phyloP scores from a whole-genome alignment of 1,140 invertebrate species.

The Panagrolaimus sp. region DNA sequence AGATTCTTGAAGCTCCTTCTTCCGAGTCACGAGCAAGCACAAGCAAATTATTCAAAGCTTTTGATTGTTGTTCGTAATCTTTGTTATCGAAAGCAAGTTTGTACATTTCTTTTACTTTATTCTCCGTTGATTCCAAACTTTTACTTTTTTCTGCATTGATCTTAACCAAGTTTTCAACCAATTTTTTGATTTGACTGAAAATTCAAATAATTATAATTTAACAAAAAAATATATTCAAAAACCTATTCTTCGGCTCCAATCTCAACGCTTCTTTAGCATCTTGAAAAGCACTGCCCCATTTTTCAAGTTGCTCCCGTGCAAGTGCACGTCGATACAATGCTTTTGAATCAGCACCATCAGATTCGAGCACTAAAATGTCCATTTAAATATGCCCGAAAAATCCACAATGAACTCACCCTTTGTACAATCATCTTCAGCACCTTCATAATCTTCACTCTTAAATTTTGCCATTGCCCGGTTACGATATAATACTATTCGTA shows the following conservation, averaged over 20 bases:
- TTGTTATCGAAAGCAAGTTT: slow-evolving; percentile 60
- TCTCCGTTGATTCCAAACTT: slow-evolving; percentile 60
- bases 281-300: slow-evolving; percentile 81
- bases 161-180: slow-evolving; percentile 47
- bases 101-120: slow-evolving; percentile 63
- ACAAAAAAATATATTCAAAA: no score
- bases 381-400: neutral
- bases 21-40: slow-evolving; percentile 77
- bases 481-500: slow-evolving; percentile 75
- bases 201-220: no score
- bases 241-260: slow-evolving; percentile 76
- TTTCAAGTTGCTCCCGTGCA: slow-evolving; percentile 74
- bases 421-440: slow-evolving; percentile 75
- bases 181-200: slow-evolving; percentile 46
- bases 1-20: slow-evolving; percentile 66
- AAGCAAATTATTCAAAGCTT: slow-evolving; percentile 82
- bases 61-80: slow-evolving; percentile 59
- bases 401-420: slow-evolving; percentile 59
- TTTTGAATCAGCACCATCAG: slow-evolving; percentile 82
- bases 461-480: slow-evolving; percentile 86
- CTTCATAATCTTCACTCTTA: slow-evolving; percentile 73
- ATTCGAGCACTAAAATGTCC: slow-evolving; percentile 69
- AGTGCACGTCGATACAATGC: slow-evolving; percentile 82
- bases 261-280: slow-evolving; percentile 80
- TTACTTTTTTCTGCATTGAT: slow-evolving; percentile 58